Conservation (phyloP, 2,797 vertebrate species). For the Rhabdomys pumilio region DNA sequence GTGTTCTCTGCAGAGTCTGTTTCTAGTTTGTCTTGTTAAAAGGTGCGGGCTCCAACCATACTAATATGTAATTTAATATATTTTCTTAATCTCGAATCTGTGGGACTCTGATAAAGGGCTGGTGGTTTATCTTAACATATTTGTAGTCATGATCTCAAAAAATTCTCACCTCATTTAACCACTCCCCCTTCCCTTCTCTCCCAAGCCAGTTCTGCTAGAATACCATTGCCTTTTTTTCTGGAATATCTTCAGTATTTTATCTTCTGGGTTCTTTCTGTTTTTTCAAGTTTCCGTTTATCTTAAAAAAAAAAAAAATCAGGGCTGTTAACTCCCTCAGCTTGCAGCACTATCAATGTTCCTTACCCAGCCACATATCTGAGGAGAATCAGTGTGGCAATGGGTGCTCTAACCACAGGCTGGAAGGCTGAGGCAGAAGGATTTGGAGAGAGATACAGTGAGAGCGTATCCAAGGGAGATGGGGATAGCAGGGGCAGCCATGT, state of each 20-base stretch:
- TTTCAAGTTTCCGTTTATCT: conserved; percentile 60
- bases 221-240: neutral
- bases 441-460: too few relatives aligned
- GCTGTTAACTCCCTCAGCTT: neutral
- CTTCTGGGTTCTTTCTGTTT: conserved; percentile 25
- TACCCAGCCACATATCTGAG: conserved; percentile 40
- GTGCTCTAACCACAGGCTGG: neutral
- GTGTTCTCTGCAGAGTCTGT: conserved; percentile 1
- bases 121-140: conserved; percentile 15
- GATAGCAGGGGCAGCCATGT: neutral
- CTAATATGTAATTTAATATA: neutral
- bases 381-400: neutral
- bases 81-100: conserved; percentile 7
- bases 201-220: neutral
- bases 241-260: neutral
- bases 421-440: neutral
- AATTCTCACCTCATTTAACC: conserved; percentile 6
- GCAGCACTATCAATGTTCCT: neutral
- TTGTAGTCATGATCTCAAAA: conserved; percentile 14
- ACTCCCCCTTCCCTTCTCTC: neutral
- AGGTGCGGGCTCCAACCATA: neutral
- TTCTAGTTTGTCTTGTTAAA: conserved; percentile 18
- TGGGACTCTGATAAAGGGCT: neutral
- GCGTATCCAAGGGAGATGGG: neutral
- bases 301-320: neutral